phyloP scores from a whole-genome alignment of 2,888 invertebrate genomes.

The Dryococelus australis region DNA sequence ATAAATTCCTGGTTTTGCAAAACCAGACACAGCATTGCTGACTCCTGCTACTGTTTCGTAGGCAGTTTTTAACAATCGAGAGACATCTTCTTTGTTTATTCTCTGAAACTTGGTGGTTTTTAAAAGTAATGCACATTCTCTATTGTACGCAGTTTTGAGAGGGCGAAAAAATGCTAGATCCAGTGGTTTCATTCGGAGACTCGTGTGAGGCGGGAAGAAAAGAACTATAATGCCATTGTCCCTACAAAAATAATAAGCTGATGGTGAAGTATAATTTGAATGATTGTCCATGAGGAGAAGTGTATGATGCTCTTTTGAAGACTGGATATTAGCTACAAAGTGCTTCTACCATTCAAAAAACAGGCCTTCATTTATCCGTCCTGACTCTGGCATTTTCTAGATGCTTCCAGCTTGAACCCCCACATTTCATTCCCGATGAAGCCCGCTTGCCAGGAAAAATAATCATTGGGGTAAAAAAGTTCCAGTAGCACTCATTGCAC shows the following conservation, averaged over 20 bases:
- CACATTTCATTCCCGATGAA: neutral
- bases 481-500: neutral
- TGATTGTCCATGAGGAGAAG: constrained; percentile 41
- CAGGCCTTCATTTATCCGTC: neutral
- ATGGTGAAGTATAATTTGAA: constrained; percentile 32
- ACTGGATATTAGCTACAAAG: constrained; percentile 13
- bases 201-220: too few species aligned
- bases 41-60: constrained; percentile 19
- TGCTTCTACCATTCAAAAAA: too few species aligned
- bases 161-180: constrained; percentile 41
- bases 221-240: constrained; percentile 38
- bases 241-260: constrained; percentile 32
- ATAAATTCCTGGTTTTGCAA: constrained; percentile 24
- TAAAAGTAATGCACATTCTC: too few species aligned
- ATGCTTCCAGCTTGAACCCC: constrained; percentile 6
- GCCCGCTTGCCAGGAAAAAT: neutral
- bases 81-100: too few species aligned
- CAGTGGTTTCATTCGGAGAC: constrained; percentile 39
- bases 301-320: neutral
- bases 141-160: constrained; percentile 38
- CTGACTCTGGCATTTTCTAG: neutral
- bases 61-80: too few species aligned
- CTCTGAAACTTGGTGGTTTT: too few species aligned
- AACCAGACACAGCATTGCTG: neutral
- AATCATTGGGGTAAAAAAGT: neutral